Base-by-base conservation (phyloP, 1,140 invertebrate species). In the Elysia chlorotica region DNA sequence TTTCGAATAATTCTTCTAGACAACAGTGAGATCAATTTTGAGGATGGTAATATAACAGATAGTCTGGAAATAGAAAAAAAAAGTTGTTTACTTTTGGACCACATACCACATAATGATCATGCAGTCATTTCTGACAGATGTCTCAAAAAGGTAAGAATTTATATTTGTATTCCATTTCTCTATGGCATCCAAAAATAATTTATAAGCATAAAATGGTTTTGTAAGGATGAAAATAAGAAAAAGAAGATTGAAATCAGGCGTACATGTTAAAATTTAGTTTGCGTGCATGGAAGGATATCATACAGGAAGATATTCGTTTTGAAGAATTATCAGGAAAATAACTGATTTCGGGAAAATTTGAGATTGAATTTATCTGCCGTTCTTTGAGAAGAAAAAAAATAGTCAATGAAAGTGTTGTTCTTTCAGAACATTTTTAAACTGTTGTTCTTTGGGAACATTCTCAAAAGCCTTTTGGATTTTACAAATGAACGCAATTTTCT, bases 101-200 rank as follows among this genome's bases (percentile, higher is more conserved):
- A 80, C 59, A 78, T 80, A 23, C 78, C 78, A 6, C 78, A 80
- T 71, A 78, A 78, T 33, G 75, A 78, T 38, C 62, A 74, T 19
- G 76, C 74, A 35, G 23, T 63, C 10, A 56, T 77, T 17, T 62
- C 59, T 10, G 25, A 57, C 19, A 14, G 62, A 5, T 79, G 78
- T 53, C 30, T 38, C 21, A n/a, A 65, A 30, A 76, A 70, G 19
- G 74, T 76, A 54, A 57, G 59, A 59, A 5, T n/a, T 63, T 63
- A 17, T 17, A 10, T 59, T n/a, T 48, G 10, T 48, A 48, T n/a
- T 48, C n/a, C 41, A 14, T 48, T 10, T 14, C 10, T 14, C 10
- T 48, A n/a, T 48, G 10, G 41, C n/a, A 48, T 48, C 10, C 41
- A 48, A 48, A 48, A 48, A n/a, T 48, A 48, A 14, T 48, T 48